These are phyloP conservation scores for Cromileptes altivelis DNA, from an alignment of 2,113 vertebrate species.

Conservation along the genomic window DNA sequence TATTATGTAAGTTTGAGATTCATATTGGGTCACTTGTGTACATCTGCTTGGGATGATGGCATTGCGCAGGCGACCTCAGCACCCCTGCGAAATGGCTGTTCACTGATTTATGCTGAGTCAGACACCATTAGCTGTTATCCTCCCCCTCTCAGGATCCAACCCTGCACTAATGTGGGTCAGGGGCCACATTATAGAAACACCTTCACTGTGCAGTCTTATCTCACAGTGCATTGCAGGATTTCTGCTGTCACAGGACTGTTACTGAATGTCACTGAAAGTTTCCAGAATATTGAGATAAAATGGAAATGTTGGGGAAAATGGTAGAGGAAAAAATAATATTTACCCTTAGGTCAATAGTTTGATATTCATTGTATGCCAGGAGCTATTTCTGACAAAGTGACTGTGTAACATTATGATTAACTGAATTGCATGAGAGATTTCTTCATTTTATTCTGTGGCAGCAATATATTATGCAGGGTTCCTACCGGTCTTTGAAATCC, in stretches of 20 bases:
- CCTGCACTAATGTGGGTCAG: slow-evolving; percentile 72
- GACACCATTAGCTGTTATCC: slow-evolving; percentile 73
- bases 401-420: not conserved
- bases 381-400: not conserved
- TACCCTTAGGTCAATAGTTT: not conserved
- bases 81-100: slow-evolving; percentile 46
- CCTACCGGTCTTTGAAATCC: too few species aligned
- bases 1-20: slow-evolving; percentile 19
- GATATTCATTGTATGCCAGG: not conserved
- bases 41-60: slow-evolving; percentile 48
- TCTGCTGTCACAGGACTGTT: not conserved
- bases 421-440: not conserved
- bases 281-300: slow-evolving; percentile 10
- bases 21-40: slow-evolving; percentile 27
- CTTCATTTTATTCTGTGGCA: not conserved
- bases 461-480: not conserved
- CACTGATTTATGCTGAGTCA: slow-evolving; percentile 71
- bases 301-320: not conserved
- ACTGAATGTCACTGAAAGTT: slow-evolving; percentile 9
- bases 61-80: slow-evolving; percentile 48
- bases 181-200: slow-evolving; percentile 66
- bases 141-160: slow-evolving; percentile 66
- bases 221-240: slow-evolving; percentile 43
- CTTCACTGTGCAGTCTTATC: slow-evolving; percentile 52
- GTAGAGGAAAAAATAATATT: not conserved